phyloP scores from a whole-genome alignment of 2,888 invertebrate genomes.

The Cheilosia urbana region DNA sequence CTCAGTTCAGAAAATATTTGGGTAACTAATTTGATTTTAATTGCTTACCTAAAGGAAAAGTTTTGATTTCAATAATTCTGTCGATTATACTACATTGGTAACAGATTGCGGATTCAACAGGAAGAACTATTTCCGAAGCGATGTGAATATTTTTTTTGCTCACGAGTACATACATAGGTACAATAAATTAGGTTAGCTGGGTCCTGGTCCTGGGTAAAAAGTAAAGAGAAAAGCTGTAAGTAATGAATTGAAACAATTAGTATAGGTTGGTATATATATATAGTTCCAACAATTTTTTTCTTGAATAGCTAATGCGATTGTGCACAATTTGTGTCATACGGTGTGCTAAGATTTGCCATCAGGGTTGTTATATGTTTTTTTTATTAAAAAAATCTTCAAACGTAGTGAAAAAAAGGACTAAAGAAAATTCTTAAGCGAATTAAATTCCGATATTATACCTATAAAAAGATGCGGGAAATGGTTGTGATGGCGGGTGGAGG shows the following conservation, averaged over 20 bases:
- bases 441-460: too few species aligned
- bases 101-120: constrained; percentile 34
- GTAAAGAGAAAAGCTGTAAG: constrained; percentile 1
- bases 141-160: not conserved
- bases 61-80: constrained; percentile 50
- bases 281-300: too few species aligned
- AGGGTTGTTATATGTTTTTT: too few species aligned
- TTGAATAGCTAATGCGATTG: too few species aligned
- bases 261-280: too few species aligned
- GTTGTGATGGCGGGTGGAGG: too few species aligned
- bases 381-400: too few species aligned
- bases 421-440: too few species aligned
- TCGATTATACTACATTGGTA: constrained; percentile 31
- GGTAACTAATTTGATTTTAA: constrained; percentile 61
- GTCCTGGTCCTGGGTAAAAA: not conserved
- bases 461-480: too few species aligned
- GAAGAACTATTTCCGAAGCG: constrained; percentile 7
- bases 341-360: too few species aligned
- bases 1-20: constrained; percentile 32
- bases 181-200: not conserved
- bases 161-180: not conserved
- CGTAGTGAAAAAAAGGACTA: too few species aligned
- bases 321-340: too few species aligned
- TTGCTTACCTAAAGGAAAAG: constrained; percentile 53
- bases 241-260: not conserved